Evolutionary conservation across 2,888 invertebrate genomes (phyloP), one percentile per base, ranked within the genome.

Genomic region (Parnassius apollo): DNA sequence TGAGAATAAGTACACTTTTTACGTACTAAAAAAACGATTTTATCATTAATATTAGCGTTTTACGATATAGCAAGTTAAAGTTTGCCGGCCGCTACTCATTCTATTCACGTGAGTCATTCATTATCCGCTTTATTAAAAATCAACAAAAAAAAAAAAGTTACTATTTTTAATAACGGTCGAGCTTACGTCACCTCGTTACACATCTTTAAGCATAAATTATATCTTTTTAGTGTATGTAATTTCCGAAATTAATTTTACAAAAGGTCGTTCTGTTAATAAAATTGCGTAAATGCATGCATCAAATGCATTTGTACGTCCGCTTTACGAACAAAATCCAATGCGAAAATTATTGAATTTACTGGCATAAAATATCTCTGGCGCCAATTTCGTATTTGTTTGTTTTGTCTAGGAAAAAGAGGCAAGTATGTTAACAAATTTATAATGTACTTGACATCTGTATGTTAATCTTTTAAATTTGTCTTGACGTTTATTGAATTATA

Each of bases 141-240:
- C 46, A 12, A 60, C 25, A 56, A 61, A 56, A 56, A 42, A 12
- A 25, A 51, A 35, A 56, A 11, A 22, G 25, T 46, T 52, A 46
- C 35, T 50, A 12, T 56, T 61, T 51, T 50, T 42, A 10, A 12
- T 10, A 13, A 45, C 44, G 13, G n/a, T 56, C 35, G 18, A 46
- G 22, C 57, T 52, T 52, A 61, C 46, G 57, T 61, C 42, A 18
- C 45, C 12, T 2, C 22, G 48, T 1, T 4, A 35, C 35, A 4
- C 35, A 35, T 57, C 42, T 13, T 76, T 77, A 75, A 73, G 68
- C 70, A 70, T 74, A 66, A 35, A 35, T 35, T 35, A 35, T 3
- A 4, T 35, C 7, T 35, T 35, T 22, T 35, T 35, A 35, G 35
- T 35, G 35, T 35, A 7, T 35, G 35, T 35, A 35, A 35, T 7